phyloP scores from a whole-genome alignment of 1,140 invertebrate species.

The Halesus radiatus region DNA sequence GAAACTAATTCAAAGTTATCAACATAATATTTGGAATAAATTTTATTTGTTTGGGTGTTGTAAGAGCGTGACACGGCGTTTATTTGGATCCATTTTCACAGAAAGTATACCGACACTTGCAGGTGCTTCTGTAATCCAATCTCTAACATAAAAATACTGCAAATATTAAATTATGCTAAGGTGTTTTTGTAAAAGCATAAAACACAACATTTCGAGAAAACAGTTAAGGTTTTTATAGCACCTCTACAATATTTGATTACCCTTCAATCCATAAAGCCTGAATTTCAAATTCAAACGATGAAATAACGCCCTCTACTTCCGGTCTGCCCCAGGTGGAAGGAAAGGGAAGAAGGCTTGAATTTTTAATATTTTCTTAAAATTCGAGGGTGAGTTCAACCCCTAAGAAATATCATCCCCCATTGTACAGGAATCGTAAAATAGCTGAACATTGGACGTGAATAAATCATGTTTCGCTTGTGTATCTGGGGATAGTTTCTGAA shows the following conservation, averaged over 20 bases:
- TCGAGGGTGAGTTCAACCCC: not conserved
- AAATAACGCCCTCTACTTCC: constrained; percentile 6
- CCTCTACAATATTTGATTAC: not conserved
- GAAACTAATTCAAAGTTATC: too few species aligned
- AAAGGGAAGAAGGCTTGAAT: not conserved
- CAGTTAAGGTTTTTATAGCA: not conserved
- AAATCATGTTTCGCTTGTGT: not conserved
- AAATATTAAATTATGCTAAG: too few species aligned
- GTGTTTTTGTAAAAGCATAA: not conserved
- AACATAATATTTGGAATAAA: too few species aligned
- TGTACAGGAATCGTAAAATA: not conserved
- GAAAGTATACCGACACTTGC: too few species aligned
- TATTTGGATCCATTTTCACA: too few species aligned
- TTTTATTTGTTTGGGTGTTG: too few species aligned
- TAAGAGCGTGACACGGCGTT: too few species aligned
- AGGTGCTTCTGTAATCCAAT: too few species aligned
- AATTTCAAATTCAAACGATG: constrained; percentile 10
- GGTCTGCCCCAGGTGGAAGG: not conserved
- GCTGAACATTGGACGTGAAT: constrained; percentile 2
- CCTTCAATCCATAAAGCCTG: not conserved
- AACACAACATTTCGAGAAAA: not conserved
- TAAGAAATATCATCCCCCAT: not conserved
- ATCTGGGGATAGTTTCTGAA: not conserved
- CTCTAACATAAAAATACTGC: too few species aligned
- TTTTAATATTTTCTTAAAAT: constrained; percentile 1